Evolutionary conservation across 2,797 vertebrate species (phyloP).

Genomic region (Sus cebifrons): DNA sequence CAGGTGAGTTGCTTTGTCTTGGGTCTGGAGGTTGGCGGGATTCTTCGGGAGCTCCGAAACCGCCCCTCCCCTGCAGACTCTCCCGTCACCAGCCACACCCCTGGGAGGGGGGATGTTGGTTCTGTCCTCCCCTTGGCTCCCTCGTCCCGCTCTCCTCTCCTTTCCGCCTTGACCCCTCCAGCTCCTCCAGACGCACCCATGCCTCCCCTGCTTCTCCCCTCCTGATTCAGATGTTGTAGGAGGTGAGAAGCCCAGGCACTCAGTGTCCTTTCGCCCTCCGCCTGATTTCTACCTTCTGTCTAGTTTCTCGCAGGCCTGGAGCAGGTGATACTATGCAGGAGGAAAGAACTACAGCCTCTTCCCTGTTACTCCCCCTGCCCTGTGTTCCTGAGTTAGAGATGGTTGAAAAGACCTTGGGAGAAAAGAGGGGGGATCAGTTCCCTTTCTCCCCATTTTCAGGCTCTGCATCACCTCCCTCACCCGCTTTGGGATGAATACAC

Average conservation of each 20-base stretch:
- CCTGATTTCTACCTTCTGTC: accelerated
- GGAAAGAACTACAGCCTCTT: neutral
- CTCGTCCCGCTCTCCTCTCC: neutral
- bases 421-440: neutral
- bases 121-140: too few relatives aligned
- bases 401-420: neutral
- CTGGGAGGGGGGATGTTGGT: neutral
- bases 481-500: neutral
- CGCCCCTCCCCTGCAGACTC: accelerated
- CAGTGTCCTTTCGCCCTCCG: neutral
- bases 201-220: neutral
- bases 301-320: neutral
- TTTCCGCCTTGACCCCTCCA: neutral
- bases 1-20: slow-evolving; percentile 91
- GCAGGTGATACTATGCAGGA: neutral
- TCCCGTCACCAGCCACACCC: accelerated
- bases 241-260: neutral
- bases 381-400: neutral
- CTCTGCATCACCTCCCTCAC: neutral
- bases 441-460: neutral
- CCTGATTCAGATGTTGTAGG: neutral
- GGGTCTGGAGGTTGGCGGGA: neutral
- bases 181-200: accelerated
- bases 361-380: too few relatives aligned
- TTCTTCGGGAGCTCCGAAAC: neutral